Evolutionary conservation across 2,888 invertebrate genomes (phyloP), one percentile per base, ranked within the genome.

Genomic region (Drosophila suboccidentalis): DNA sequence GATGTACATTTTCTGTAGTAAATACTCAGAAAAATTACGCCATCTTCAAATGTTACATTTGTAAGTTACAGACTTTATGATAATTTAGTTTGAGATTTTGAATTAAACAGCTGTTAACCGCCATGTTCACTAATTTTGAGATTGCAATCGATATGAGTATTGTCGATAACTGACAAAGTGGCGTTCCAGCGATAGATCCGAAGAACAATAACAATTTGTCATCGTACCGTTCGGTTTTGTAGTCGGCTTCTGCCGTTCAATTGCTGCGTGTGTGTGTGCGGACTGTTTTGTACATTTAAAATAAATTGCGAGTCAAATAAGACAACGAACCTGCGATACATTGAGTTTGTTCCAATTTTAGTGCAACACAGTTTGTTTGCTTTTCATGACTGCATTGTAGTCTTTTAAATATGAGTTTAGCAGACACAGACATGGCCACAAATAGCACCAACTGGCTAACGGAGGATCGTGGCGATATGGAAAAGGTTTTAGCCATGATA

Each of bases 401-500:
- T 29, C 17, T 38, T 22, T 15, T 29, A 6, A 58, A 11, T 38
- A 55, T 75, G 80, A 80, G 70, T 50, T 51, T 68, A 63, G n/a
- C 19, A 17, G 71, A 29, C 26, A 57, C 32, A 46, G 32, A 38
- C 17, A 68, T 73, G 66, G 44, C 26, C 13, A 36, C 75, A 75
- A 79, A 71, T 65, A 58, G 2, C n/a, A 63, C 36, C 44, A 75
- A 50, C 62, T 60, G 36, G 71, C 57, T 43, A 39, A 17, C 15
- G 11, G 66, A 76, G 13, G 82, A 78, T 44, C 72, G 64, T 36
- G 92, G 90, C n/a, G 82, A 90, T 58, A 64, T 78, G 38, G 94
- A 95, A 11, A 96, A 97, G 92, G 91, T 95, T 17, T 90, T 95
- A 43, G 94, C 96, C 0, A 95, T 96, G 93, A 77, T 94, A 17